Evolutionary conservation across 2,888 invertebrate species (phyloP).

Genomic region (Linyphia triangularis): DNA sequence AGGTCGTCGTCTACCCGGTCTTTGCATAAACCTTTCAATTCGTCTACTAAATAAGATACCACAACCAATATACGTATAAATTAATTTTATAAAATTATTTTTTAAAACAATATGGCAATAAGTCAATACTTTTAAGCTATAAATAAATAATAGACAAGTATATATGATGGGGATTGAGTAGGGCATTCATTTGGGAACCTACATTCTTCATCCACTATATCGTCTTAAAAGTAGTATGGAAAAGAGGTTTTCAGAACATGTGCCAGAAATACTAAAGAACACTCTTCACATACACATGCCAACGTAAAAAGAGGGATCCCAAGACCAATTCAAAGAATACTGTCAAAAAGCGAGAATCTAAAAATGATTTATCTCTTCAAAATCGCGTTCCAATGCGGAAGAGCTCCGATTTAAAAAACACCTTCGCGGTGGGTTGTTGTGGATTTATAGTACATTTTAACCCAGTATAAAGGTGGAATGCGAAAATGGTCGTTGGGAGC

Average conservation of each 20-base stretch:
- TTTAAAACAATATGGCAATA: too few species aligned
- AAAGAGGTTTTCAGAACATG: neutral
- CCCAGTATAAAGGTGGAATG: neutral
- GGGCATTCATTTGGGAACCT: too few species aligned
- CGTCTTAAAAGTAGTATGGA: neutral
- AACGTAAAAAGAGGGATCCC: neutral
- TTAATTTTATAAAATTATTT: too few species aligned
- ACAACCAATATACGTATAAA: too few species aligned
- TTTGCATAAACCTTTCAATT: too few species aligned
- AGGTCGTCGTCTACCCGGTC: too few species aligned
- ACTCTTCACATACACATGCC: neutral
- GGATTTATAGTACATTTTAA: conserved; percentile 2
- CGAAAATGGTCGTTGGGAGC: neutral
- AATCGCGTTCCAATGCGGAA: conserved; percentile 44
- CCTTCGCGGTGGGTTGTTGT: neutral
- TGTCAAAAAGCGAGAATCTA: conserved; percentile 41
- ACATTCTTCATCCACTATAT: too few species aligned
- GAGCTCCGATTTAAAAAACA: conserved; percentile 43
- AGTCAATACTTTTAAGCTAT: too few species aligned
- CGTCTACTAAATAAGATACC: too few species aligned
- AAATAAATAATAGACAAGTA: too few species aligned
- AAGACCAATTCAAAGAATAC: conserved; percentile 9
- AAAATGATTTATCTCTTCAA: conserved; percentile 36
- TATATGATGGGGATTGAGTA: too few species aligned
- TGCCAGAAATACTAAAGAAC: neutral